A percentile compares a stretch with the other conserved stretches of the same genome.
phyloP scores from a whole-genome alignment of 1,140 invertebrate genomes.

The Ctenoplectra terminalis region DNA sequence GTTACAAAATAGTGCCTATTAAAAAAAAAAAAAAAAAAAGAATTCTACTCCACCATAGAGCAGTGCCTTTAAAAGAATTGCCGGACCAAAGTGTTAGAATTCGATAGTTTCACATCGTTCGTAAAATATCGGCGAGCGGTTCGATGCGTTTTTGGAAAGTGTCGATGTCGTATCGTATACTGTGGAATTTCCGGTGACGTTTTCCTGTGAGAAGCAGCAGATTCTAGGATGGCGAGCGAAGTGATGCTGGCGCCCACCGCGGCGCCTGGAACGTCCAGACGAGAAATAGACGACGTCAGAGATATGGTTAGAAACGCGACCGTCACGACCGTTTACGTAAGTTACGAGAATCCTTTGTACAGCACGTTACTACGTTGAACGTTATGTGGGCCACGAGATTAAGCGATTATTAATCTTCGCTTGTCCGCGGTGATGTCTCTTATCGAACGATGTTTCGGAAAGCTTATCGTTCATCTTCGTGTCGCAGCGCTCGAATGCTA shows the following conservation, averaged over 20 bases:
- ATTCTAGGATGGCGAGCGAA: constrained; percentile 69
- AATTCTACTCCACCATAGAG: background rate
- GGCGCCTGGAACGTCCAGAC: constrained; percentile 73
- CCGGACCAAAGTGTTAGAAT: background rate
- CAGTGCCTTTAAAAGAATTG: background rate
- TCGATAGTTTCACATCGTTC: too few relatives aligned
- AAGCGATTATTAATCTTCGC: background rate
- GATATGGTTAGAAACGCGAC: constrained; percentile 81
- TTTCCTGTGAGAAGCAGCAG: too few relatives aligned
- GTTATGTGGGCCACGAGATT: background rate
- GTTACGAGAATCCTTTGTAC: constrained; percentile 54
- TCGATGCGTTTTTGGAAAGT: constrained; percentile 4
- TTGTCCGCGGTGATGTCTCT: background rate
- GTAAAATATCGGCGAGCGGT: background rate
- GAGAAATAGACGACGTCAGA: constrained; percentile 80
- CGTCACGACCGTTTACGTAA: constrained; percentile 82
- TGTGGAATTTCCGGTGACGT: constrained; percentile 19
- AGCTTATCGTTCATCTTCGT: background rate
- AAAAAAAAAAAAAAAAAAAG: too few relatives aligned
- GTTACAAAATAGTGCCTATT: too few relatives aligned
- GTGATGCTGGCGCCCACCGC: constrained; percentile 78
- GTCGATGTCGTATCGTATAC: background rate
- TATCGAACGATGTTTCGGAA: background rate
- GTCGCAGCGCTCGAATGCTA: background rate
- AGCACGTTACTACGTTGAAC: too few relatives aligned